A percentile compares a stretch with the other conserved stretches of the same genome.
Conservation (phyloP, 2,113 vertebrate genomes). For the Callithrix jacchus region DNA sequence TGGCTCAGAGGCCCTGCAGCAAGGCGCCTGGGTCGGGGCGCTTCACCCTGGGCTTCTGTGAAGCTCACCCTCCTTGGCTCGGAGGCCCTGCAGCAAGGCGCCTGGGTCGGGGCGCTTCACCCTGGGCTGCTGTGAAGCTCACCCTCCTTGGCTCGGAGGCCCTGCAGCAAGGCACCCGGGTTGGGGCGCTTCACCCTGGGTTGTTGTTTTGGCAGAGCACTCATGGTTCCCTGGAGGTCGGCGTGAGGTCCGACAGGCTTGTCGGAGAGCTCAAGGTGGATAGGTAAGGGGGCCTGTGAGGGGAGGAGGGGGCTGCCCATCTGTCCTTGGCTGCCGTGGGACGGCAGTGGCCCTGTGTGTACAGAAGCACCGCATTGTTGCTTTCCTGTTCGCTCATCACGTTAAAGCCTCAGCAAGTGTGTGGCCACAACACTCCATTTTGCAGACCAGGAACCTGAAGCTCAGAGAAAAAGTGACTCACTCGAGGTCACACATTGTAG, state of each 20-base stretch:
- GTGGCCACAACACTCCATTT: background rate
- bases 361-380: background rate
- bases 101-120: background rate
- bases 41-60: background rate
- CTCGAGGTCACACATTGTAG: background rate
- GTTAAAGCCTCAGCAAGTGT: background rate
- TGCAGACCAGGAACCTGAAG: background rate
- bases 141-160: too few relatives aligned
- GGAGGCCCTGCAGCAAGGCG: fast-evolving
- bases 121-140: too few relatives aligned
- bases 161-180: too few relatives aligned
- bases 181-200: too few relatives aligned
- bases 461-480: background rate
- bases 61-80: background rate
- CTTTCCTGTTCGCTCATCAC: background rate
- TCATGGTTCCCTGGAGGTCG: conserved; percentile 7
- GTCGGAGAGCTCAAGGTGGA: conserved; percentile 67
- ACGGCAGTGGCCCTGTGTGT: background rate
- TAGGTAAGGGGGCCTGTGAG: conserved; percentile 66
- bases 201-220: conserved; percentile 73
- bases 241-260: background rate
- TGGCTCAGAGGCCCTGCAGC: background rate
- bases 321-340: fast-evolving
- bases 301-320: background rate
- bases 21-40: fast-evolving